These are phyloP conservation scores for Ceratoteleas bidentatus DNA, from an alignment of 1,140 invertebrate genomes.

Conservation along the genomic window DNA sequence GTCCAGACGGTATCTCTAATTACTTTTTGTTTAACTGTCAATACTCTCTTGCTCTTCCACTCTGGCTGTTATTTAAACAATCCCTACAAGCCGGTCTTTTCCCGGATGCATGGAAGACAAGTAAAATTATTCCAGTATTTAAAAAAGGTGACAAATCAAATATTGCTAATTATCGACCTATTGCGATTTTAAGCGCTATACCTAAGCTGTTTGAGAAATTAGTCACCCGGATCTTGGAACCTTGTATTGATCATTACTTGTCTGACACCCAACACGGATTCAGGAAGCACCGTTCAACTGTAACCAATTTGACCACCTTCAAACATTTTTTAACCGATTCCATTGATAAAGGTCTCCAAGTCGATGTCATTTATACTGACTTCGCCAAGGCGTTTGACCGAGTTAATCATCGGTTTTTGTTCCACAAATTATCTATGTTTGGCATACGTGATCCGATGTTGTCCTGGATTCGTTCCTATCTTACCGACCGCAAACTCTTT, in stretches of 20 bases:
- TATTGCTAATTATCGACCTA: neutral
- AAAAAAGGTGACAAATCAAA: neutral
- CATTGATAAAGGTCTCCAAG: neutral
- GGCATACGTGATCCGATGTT: neutral
- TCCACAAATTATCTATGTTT: neutral
- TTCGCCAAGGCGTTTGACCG: constrained; percentile 7
- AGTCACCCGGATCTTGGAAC: neutral
- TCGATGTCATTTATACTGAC: neutral
- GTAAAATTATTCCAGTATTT: neutral
- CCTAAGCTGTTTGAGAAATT: neutral
- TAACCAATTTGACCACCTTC: constrained; percentile 2
- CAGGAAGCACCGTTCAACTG: neutral
- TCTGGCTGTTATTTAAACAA: neutral
- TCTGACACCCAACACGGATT: constrained; percentile 3
- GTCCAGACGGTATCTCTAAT: neutral
- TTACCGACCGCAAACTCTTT: neutral
- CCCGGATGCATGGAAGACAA: neutral
- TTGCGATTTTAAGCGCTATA: neutral
- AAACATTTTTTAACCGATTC: neutral
- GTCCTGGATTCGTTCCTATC: neutral
- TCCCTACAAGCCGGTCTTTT: neutral
- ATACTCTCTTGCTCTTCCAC: neutral
- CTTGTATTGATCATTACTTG: neutral
- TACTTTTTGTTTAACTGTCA: neutral
- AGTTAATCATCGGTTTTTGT: neutral